Evolutionary conservation across 30 jellyfish, hydroid and myxozoan species (phyloP).

Genomic region (Haliclystus octoradiatus): DNA sequence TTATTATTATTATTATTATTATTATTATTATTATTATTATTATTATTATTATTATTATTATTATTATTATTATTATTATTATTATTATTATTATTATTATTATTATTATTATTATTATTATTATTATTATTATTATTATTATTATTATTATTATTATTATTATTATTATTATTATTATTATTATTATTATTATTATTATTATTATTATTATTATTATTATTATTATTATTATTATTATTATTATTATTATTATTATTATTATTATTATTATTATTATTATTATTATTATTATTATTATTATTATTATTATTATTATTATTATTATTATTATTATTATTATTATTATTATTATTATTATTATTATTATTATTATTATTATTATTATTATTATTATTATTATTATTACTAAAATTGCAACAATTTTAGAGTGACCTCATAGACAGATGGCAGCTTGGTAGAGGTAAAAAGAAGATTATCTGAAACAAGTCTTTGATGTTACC

Average conservation of each 20-base stretch:
- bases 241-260: not conserved
- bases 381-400: not conserved
- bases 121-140: not conserved
- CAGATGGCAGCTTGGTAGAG: too few relatives aligned
- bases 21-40: not conserved
- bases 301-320: not conserved
- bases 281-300: not conserved
- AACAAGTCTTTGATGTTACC: not conserved
- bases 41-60: not conserved
- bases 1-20: not conserved
- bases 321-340: not conserved
- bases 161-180: not conserved
- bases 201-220: not conserved
- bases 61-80: not conserved
- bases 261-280: not conserved
- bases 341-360: not conserved
- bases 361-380: not conserved
- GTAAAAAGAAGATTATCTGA: too few relatives aligned
- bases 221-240: not conserved
- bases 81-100: not conserved
- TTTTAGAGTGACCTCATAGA: too few relatives aligned
- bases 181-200: not conserved
- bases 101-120: not conserved
- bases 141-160: not conserved
- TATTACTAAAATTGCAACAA: too few relatives aligned